Percentiles rank a stretch among this genome's conserved stretches.
Evolutionary conservation across 2,113 vertebrate species (phyloP).

Genomic region (Oostethus manadensis): DNA sequence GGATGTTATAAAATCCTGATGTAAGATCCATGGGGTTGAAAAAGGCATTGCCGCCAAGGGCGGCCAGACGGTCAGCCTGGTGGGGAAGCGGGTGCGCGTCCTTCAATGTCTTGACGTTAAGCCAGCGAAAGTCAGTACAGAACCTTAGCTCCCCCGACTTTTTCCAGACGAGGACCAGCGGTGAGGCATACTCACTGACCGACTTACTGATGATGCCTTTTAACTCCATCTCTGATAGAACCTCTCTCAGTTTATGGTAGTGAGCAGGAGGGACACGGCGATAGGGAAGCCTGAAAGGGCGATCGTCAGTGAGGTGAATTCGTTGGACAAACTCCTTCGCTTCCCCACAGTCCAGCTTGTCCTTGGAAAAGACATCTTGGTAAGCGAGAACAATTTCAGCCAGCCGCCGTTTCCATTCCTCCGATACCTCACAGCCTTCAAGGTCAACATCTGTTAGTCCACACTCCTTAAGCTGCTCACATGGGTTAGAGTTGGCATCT

Average conservation of each 20-base stretch:
- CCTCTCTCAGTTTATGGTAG: conserved; percentile 6
- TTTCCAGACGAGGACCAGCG: background rate
- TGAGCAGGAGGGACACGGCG: background rate
- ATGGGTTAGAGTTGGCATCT: background rate
- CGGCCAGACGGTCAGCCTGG: too few relatives aligned
- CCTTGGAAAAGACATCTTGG: background rate
- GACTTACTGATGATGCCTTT: conserved; percentile 20
- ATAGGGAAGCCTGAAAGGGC: conserved; percentile 7
- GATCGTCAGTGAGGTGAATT: conserved; percentile 8
- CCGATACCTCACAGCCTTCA: background rate
- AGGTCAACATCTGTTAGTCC: background rate
- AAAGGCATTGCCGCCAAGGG: too few relatives aligned
- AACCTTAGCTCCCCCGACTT: too few relatives aligned
- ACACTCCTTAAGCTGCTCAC: background rate
- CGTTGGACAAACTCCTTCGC: too few relatives aligned
- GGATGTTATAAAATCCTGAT: too few relatives aligned
- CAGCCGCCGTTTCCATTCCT: background rate
- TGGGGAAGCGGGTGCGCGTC: too few relatives aligned
- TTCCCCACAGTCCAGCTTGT: too few relatives aligned
- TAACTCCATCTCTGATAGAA: background rate
- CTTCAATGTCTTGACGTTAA: too few relatives aligned
- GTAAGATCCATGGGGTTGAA: too few relatives aligned
- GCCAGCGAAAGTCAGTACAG: background rate
- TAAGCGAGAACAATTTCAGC: background rate
- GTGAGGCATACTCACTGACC: conserved; percentile 7